phyloP scores from a whole-genome alignment of 2,113 vertebrate genomes.

The Trogon melanurus region DNA sequence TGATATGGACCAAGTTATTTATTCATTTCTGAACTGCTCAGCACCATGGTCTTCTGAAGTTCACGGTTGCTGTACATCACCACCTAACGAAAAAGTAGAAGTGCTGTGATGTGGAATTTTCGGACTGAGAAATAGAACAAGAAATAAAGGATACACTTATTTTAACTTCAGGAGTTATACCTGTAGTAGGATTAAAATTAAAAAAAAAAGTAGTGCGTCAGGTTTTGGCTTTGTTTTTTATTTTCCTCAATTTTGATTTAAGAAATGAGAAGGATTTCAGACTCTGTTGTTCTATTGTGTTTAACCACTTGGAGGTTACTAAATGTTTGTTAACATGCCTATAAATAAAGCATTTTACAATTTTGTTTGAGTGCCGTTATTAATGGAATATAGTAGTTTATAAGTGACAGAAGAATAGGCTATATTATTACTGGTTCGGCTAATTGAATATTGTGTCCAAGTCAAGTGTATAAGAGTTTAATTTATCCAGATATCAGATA shows the following conservation, averaged over 20 bases:
- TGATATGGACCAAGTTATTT: background rate
- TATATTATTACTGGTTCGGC: background rate
- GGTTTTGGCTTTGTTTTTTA: background rate
- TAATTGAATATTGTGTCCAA: background rate
- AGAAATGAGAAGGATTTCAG: background rate
- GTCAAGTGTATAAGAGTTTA: background rate
- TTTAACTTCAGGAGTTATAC: background rate
- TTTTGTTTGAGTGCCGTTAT: background rate
- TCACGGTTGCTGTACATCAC: background rate
- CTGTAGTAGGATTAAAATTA: background rate
- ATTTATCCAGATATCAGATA: background rate
- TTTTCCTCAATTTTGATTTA: background rate
- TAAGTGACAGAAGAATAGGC: background rate
- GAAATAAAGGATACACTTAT: background rate
- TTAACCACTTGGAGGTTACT: background rate
- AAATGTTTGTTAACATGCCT: background rate
- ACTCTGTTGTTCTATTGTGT: background rate
- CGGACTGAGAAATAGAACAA: background rate
- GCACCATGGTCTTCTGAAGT: background rate
- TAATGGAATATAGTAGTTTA: background rate
- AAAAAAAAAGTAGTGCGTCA: background rate
- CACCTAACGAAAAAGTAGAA: background rate
- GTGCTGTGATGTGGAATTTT: background rate
- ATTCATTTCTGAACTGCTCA: background rate
- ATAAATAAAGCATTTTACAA: background rate